These are phyloP conservation scores for Macrostomum lignano DNA, from an alignment of 1,140 invertebrate species.

Conservation along the genomic window DNA sequence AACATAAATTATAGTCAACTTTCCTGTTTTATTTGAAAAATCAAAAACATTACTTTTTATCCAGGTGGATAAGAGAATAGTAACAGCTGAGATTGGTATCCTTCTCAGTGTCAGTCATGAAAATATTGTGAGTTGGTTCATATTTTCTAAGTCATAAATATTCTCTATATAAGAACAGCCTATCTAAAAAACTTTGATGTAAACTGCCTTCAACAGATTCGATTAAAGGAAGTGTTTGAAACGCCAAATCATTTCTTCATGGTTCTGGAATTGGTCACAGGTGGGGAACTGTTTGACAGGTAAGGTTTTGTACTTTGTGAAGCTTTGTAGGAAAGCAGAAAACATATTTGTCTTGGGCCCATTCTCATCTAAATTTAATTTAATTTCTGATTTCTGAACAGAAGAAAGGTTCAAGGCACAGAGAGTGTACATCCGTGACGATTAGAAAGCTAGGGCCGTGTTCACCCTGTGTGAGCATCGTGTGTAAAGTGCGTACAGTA, in stretches of 20 bases:
- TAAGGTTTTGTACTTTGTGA: conserved; percentile 8
- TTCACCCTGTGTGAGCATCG: too few species aligned
- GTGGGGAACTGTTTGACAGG: conserved; percentile 31
- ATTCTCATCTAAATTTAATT: too few species aligned
- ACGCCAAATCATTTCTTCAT: conserved; percentile 16
- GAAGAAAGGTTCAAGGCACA: too few species aligned
- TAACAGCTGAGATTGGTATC: conserved; percentile 15
- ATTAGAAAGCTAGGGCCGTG: too few species aligned
- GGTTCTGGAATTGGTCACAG: conserved; percentile 23
- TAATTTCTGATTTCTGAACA: too few species aligned
- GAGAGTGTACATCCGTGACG: too few species aligned
- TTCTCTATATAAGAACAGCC: too few species aligned
- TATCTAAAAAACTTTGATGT: background rate
- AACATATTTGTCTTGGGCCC: too few species aligned
- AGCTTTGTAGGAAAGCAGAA: background rate
- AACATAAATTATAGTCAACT: too few species aligned
- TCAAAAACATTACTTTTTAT: conserved; percentile 7
- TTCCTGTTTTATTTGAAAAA: background rate
- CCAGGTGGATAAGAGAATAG: conserved; percentile 16
- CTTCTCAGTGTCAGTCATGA: conserved; percentile 12
- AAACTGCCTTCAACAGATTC: conserved; percentile 13
- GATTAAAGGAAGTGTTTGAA: conserved; percentile 25
- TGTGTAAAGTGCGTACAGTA: too few species aligned
- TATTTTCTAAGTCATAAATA: too few species aligned
- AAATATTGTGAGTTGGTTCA: conserved; percentile 17